Conservation (phyloP, 1,140 invertebrate species). For the Babylonia areolata region DNA sequence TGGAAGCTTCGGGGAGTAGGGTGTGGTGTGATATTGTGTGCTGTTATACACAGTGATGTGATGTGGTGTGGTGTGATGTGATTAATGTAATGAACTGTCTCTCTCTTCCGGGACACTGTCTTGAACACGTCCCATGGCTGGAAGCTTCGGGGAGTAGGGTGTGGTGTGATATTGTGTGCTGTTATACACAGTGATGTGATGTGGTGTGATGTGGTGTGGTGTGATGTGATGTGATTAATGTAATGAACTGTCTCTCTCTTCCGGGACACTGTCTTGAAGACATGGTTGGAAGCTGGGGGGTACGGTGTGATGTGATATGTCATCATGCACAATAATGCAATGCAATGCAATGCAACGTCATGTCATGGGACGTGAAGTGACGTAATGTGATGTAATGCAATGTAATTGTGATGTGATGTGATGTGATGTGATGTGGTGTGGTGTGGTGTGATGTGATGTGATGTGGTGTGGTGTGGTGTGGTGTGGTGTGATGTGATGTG, state of each 20-base stretch:
- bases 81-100: slow-evolving; percentile 47
- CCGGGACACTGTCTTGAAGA: slow-evolving; percentile 59
- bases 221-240: not conserved
- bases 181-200: not conserved
- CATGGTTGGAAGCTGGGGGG: slow-evolving; percentile 47
- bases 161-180: not conserved
- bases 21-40: not conserved
- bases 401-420: not conserved
- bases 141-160: slow-evolving; percentile 15
- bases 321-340: not conserved
- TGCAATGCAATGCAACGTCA: not conserved
- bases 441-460: slow-evolving; percentile 26
- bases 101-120: slow-evolving; percentile 53
- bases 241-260: slow-evolving; percentile 50
- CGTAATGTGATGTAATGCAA: no score
- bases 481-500: not conserved
- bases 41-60: not conserved
- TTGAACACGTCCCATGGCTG: slow-evolving; percentile 59
- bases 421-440: not conserved
- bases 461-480: not conserved
- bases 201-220: not conserved
- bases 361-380: not conserved
- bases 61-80: not conserved
- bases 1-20: slow-evolving; percentile 29
- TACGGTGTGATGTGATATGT: not conserved